phyloP scores from a whole-genome alignment of 2,888 invertebrate genomes.

The Meteorus cinctellus region DNA sequence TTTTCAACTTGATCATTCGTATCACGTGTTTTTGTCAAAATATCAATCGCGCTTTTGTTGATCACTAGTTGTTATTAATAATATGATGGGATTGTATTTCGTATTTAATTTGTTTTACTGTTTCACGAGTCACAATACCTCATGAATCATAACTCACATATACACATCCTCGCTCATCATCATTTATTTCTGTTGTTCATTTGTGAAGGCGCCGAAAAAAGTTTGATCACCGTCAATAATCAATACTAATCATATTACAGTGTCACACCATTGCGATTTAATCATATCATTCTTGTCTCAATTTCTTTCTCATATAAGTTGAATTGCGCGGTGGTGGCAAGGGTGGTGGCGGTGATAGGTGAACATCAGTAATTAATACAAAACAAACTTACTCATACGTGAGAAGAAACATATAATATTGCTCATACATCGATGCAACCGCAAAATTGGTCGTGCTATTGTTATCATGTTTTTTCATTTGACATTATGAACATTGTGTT shows the following conservation, averaged over 20 bases:
- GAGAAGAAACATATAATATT: constrained; percentile 26
- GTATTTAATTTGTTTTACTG: constrained; percentile 10
- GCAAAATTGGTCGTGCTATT: constrained; percentile 52
- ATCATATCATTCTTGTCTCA: background rate
- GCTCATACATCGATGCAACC: constrained; percentile 49
- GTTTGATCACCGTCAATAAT: background rate
- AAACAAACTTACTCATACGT: background rate
- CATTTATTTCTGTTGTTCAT: constrained; percentile 33
- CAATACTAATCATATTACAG: background rate
- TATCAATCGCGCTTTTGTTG: background rate
- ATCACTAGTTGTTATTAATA: background rate
- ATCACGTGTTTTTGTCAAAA: background rate
- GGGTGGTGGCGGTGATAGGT: constrained; percentile 9
- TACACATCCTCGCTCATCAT: constrained; percentile 32
- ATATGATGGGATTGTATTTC: background rate
- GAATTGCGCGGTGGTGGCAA: background rate
- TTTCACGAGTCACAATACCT: constrained; percentile 46
- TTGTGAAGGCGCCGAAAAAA: background rate
- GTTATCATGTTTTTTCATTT: constrained; percentile 7
- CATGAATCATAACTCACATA: constrained; percentile 40
- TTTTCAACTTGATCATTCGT: background rate
- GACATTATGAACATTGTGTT: constrained; percentile 16
- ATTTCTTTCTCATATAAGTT: constrained; percentile 1
- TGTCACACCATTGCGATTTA: background rate
- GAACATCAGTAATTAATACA: background rate